A percentile compares a stretch with the other conserved stretches of the same genome.
Evolutionary conservation across 2,888 invertebrate genomes (phyloP).

Genomic region (Clanis bilineata): DNA sequence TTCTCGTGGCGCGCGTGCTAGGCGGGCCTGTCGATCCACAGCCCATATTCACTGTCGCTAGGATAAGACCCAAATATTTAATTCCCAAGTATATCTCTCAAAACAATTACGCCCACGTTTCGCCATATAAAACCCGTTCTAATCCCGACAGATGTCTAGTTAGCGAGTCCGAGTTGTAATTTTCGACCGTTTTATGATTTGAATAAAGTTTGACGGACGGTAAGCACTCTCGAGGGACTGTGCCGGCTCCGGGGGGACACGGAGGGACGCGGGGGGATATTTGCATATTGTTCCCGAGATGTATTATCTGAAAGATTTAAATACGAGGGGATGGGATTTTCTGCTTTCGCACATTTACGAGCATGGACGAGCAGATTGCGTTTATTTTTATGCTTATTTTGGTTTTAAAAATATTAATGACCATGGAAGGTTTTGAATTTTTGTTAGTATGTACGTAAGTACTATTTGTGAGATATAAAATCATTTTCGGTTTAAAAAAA

Average conservation of each 20-base stretch:
- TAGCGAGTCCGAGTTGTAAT: background rate
- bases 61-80: too few species aligned
- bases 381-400: background rate
- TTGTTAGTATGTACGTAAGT: too few species aligned
- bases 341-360: background rate
- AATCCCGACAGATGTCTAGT: constrained; percentile 2
- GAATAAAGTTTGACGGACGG: constrained; percentile 8
- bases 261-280: background rate
- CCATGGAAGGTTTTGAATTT: background rate
- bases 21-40: too few species aligned
- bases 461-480: too few species aligned
- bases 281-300: constrained; percentile 1
- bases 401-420: background rate
- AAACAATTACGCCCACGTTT: constrained; percentile 11
- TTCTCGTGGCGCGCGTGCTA: too few species aligned
- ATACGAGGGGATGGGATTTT: background rate
- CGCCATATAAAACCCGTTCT: background rate
- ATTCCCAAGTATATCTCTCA: background rate
- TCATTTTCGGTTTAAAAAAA: too few species aligned
- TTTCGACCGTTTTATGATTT: constrained; percentile 12
- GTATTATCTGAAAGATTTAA: background rate
- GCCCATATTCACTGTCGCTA: too few species aligned
- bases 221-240: background rate
- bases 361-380: background rate
- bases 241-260: background rate